Conservation (phyloP, 2,797 vertebrate species). For the Molossus alvarezi region DNA sequence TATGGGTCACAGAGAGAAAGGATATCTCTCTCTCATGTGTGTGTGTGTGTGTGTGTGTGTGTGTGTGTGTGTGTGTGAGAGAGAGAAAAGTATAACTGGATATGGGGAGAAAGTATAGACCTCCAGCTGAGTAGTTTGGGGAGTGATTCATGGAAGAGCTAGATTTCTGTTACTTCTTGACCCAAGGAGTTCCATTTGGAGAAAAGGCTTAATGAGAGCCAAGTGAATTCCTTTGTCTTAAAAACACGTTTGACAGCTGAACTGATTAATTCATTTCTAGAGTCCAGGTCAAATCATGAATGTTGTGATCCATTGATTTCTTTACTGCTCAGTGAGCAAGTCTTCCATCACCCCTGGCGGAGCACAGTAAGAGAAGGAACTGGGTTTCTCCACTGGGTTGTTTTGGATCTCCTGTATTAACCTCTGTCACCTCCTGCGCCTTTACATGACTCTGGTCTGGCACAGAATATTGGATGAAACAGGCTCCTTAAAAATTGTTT, state of each 20-base stretch:
- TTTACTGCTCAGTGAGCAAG: constrained; percentile 70
- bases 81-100: not conserved
- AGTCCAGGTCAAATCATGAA: constrained; percentile 39
- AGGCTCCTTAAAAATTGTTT: not conserved
- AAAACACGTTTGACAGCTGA: constrained; percentile 51
- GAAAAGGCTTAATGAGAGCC: not conserved
- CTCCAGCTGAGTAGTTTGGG: not conserved
- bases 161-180: not conserved
- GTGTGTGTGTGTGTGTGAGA: not conserved
- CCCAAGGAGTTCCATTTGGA: not conserved
- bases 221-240: constrained; percentile 47
- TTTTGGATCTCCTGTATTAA: constrained; percentile 72
- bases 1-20: not conserved
- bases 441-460: constrained; percentile 59
- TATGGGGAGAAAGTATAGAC: not conserved
- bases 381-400: constrained; percentile 63
- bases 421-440: constrained; percentile 14
- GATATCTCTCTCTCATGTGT: not conserved
- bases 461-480: not conserved
- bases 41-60: too few relatives aligned
- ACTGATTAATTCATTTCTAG: constrained; percentile 74
- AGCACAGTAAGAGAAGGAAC: constrained; percentile 70
- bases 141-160: not conserved
- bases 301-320: constrained; percentile 47
- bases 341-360: constrained; percentile 44